Evolutionary conservation across 2,797 vertebrate genomes (phyloP).

Genomic region (Acanthiza pusilla): DNA sequence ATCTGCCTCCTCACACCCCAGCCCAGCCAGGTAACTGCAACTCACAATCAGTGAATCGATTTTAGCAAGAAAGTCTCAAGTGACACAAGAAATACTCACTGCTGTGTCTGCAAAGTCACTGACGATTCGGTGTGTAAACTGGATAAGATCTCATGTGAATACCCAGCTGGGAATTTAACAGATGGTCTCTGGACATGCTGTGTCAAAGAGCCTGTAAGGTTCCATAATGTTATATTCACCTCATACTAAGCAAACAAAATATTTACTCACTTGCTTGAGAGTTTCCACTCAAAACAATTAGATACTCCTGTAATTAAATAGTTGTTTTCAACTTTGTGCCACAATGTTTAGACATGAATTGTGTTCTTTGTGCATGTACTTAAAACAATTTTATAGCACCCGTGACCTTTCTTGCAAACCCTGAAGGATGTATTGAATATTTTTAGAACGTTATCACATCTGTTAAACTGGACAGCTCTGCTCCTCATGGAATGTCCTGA

Average conservation of each 20-base stretch:
- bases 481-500: neutral
- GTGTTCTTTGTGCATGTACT: neutral
- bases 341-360: neutral
- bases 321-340: neutral
- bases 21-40: neutral
- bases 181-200: neutral
- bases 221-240: neutral
- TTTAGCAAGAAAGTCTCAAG: neutral
- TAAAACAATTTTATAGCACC: neutral
- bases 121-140: neutral
- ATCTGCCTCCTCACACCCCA: neutral
- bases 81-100: neutral
- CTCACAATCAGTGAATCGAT: neutral
- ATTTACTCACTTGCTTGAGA: neutral
- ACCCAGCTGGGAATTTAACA: neutral
- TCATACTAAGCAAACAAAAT: neutral
- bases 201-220: neutral
- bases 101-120: neutral
- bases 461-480: neutral
- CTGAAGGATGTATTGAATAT: neutral
- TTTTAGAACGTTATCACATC: neutral
- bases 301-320: neutral
- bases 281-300: neutral
- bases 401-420: neutral
- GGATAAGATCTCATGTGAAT: neutral